Base-by-base conservation (phyloP, 2,113 vertebrate genomes). In the Rostratula benghalensis region DNA sequence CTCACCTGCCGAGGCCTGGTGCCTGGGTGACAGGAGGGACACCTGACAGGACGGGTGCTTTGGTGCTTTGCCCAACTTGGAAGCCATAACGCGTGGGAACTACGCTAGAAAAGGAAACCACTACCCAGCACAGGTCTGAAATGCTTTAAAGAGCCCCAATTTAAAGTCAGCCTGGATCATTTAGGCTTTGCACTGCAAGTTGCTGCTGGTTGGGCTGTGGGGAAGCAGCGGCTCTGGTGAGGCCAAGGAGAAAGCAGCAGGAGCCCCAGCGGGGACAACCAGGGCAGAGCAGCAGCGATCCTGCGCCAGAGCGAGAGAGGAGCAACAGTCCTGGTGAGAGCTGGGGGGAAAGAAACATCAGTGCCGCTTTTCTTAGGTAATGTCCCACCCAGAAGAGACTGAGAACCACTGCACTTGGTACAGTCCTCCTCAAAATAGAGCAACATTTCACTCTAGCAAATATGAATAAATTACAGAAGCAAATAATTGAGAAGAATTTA, bases 401-500 rank as follows among this genome's bases (percentile, higher is more conserved):
- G 37, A 15, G 60, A 91, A 80, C 20, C n/a, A 31, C 54, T n/a
- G 59, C 43, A n/a, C 31, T 54, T 50, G 80, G 15, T 88, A 57
- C 45, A 30, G 63, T 41, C 59, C 61, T 87, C 46, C 71, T 86
- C 48, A 45, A 83, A 92, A 83, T 1, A 88, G 31, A 89, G 37
- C 45, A 73, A 68, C 35, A 46, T 77, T 93, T 95, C 89, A 89
- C 85, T 82, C 71, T 41, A 83, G 78, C 56, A 78, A 79, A 88
- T 85, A 39, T 14, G 78, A 95, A 94, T 94, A 93, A 46, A 85
- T 90, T 89, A 88, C 59, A 53, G 59, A 75, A 83, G 80, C 3
- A 9, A 95, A 90, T 90, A 95, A 97, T 54, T 93, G 53, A 89
- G 85, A 93, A 82, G 73, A 59, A 31, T 90, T 89, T 80, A 87